phyloP scores from a whole-genome alignment of 2,888 invertebrate genomes.

The Drosophila atripex region DNA sequence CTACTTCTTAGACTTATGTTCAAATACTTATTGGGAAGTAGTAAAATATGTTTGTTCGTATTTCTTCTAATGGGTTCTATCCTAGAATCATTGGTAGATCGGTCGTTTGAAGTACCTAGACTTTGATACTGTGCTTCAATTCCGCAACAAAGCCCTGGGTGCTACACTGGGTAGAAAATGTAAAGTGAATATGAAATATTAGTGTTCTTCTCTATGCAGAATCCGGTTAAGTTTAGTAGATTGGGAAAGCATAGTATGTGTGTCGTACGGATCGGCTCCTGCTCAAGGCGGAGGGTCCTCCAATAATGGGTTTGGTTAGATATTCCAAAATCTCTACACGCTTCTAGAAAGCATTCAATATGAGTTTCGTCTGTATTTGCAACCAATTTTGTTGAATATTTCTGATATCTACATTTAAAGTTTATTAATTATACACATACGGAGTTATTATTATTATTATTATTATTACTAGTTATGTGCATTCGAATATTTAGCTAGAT shows the following conservation, averaged over 20 bases:
- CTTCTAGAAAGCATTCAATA: conserved; percentile 72
- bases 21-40: conserved; percentile 78
- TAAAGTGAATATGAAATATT: conserved; percentile 13
- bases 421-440: conserved; percentile 57
- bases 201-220: background rate
- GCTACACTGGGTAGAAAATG: conserved; percentile 26
- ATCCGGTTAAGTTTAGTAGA: background rate
- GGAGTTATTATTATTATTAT: conserved; percentile 28
- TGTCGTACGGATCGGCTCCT: background rate
- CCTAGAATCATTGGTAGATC: conserved; percentile 39
- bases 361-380: conserved; percentile 40
- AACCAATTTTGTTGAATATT: conserved; percentile 52
- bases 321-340: conserved; percentile 75
- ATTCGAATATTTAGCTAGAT: conserved; percentile 65
- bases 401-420: conserved; percentile 66
- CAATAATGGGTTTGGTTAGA: conserved; percentile 64
- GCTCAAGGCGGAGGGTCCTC: conserved; percentile 14
- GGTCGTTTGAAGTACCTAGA: conserved; percentile 39
- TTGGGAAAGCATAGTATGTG: background rate
- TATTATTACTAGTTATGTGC: conserved; percentile 40
- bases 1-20: conserved; percentile 71
- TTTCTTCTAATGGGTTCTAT: conserved; percentile 48
- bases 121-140: conserved; percentile 60
- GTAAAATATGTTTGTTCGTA: conserved; percentile 71
- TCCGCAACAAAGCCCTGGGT: conserved; percentile 55